phyloP scores from a whole-genome alignment of 2,797 vertebrate species.

The Platyrinchus mystaceus region DNA sequence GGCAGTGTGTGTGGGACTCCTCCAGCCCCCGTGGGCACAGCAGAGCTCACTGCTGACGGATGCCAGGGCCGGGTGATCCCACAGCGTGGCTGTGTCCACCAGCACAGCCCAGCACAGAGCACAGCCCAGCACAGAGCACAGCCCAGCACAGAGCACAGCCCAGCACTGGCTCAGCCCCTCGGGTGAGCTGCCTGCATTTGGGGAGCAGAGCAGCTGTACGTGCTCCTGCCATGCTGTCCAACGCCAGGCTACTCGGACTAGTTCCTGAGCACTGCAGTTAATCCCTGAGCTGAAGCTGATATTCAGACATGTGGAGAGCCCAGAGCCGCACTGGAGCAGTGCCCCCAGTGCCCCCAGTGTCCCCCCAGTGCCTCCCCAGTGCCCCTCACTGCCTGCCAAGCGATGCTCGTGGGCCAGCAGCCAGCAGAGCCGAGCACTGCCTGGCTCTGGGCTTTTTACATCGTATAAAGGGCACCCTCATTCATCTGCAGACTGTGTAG shows the following conservation, averaged over 20 bases:
- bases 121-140: neutral
- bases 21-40: neutral
- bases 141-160: rapidly evolving
- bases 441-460: neutral
- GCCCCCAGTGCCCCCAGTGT: neutral
- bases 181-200: neutral
- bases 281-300: neutral
- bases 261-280: neutral
- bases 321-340: neutral
- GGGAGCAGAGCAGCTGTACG: neutral
- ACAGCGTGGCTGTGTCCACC: neutral
- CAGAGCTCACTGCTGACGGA: neutral
- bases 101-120: neutral
- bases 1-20: neutral
- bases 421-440: conserved; percentile 43
- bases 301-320: neutral
- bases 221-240: rapidly evolving
- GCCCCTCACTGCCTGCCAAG: conserved; percentile 9
- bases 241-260: neutral
- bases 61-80: neutral
- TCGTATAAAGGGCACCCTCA: conserved; percentile 23
- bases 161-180: too few relatives aligned
- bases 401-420: neutral
- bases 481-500: conserved; percentile 58
- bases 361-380: neutral